Percentiles rank a stretch among this genome's conserved stretches.
Conservation (phyloP, 2,113 vertebrate genomes). For the Paracanthobrama guichenoti region DNA sequence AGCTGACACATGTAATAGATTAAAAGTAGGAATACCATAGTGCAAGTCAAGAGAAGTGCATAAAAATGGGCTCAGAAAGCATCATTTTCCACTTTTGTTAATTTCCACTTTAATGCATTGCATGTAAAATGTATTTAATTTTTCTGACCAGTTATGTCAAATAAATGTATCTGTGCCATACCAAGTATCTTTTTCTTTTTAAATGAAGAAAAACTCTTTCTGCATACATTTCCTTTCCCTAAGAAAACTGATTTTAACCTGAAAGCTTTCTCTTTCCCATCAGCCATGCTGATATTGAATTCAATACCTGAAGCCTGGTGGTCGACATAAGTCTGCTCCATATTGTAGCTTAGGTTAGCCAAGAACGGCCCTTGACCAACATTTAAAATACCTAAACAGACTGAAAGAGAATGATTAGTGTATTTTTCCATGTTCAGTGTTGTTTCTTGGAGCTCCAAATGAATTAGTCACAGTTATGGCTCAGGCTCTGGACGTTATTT, state of each 20-base stretch:
- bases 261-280: neutral
- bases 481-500: too few relatives aligned
- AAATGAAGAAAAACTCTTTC: neutral
- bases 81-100: neutral
- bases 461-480: too few relatives aligned
- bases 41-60: neutral
- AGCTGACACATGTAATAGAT: neutral
- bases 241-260: neutral
- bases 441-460: too few relatives aligned
- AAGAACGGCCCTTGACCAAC: neutral
- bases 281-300: neutral
- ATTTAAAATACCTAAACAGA: neutral
- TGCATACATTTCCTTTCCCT: neutral
- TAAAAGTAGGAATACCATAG: neutral
- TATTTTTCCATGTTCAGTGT: too few relatives aligned
- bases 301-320: neutral
- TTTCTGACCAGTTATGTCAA: neutral
- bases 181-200: neutral
- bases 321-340: neutral
- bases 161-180: neutral
- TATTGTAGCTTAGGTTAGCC: neutral
- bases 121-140: neutral
- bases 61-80: neutral
- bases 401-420: too few relatives aligned
- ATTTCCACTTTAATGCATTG: neutral